Conservation (phyloP, 2,113 vertebrate genomes). For the Pedionomus torquatus region DNA sequence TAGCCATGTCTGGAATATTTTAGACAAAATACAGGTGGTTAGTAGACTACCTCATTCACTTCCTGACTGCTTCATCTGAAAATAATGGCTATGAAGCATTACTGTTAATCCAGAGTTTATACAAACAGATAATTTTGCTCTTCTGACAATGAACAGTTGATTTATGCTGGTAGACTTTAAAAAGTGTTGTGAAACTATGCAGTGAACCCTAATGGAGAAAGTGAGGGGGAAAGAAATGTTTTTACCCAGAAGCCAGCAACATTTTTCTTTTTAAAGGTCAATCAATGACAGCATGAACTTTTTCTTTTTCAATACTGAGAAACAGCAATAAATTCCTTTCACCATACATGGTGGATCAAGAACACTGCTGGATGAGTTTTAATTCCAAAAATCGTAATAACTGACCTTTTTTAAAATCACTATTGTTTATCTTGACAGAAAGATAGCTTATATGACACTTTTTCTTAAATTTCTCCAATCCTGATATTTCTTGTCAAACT, state of each 20-base stretch:
- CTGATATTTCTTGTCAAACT: constrained; percentile 53
- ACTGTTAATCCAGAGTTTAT: neutral
- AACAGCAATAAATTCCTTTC: constrained; percentile 73
- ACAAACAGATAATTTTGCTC: neutral
- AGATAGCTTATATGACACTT: constrained; percentile 39
- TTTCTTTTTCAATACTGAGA: constrained; percentile 69
- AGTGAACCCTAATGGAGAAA: constrained; percentile 27
- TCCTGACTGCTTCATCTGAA: neutral
- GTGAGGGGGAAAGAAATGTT: neutral
- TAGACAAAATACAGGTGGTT: neutral
- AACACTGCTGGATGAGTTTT: constrained; percentile 68
- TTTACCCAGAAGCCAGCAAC: constrained; percentile 65
- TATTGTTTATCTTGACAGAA: constrained; percentile 65
- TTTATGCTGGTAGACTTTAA: constrained; percentile 7
- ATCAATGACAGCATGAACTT: constrained; percentile 77
- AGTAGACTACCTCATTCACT: neutral
- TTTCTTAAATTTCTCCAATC: constrained; percentile 38
- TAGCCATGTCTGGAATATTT: neutral
- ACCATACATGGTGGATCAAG: constrained; percentile 34
- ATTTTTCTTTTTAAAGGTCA: constrained; percentile 81
- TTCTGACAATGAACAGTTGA: neutral
- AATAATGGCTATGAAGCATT: neutral
- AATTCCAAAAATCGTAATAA: constrained; percentile 72
- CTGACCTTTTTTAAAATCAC: constrained; percentile 72
- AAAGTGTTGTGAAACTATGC: constrained; percentile 9